These are phyloP conservation scores for Turritopsis rubra DNA, from an alignment of 30 jellyfish, hydroid and myxozoan species.

Conservation along the genomic window DNA sequence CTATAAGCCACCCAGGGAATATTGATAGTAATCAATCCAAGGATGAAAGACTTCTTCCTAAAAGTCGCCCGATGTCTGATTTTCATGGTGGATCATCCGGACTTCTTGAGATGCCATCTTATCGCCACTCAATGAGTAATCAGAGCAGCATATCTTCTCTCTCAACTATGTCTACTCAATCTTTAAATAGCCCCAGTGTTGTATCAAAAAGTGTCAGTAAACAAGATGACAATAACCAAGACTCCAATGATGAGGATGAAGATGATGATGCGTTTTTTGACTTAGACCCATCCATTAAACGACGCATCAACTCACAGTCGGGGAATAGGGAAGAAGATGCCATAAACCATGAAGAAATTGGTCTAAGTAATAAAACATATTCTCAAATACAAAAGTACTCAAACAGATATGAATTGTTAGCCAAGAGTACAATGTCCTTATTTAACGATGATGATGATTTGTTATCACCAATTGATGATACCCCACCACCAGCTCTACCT, in stretches of 20 bases:
- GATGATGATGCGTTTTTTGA: conserved; percentile 18
- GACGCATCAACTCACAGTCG: conserved; percentile 31
- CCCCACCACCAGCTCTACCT: conserved; percentile 73
- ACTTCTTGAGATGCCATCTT: neutral
- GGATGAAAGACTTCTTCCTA: neutral
- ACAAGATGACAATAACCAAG: neutral
- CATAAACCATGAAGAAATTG: conserved; percentile 71
- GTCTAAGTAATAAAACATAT: conserved; percentile 71
- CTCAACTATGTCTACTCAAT: conserved; percentile 28
- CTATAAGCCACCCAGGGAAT: conserved; percentile 80
- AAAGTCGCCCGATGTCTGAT: conserved; percentile 25
- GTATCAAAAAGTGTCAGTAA: neutral
- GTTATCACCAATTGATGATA: conserved; percentile 44
- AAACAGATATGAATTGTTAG: conserved; percentile 57
- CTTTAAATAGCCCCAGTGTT: conserved; percentile 27
- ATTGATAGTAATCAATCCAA: neutral
- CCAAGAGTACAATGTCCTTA: conserved; percentile 76
- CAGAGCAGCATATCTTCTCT: conserved; percentile 79
- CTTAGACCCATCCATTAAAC: conserved; percentile 23
- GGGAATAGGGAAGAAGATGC: conserved; percentile 45
- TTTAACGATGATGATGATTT: conserved; percentile 62
- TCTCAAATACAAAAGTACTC: conserved; percentile 74
- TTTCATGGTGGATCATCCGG: conserved; percentile 14
- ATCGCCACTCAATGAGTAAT: conserved; percentile 4
- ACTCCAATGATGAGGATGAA: neutral